These are phyloP conservation scores for Apomyelois bistriatella DNA, from an alignment of 2,888 invertebrate species.

Conservation along the genomic window DNA sequence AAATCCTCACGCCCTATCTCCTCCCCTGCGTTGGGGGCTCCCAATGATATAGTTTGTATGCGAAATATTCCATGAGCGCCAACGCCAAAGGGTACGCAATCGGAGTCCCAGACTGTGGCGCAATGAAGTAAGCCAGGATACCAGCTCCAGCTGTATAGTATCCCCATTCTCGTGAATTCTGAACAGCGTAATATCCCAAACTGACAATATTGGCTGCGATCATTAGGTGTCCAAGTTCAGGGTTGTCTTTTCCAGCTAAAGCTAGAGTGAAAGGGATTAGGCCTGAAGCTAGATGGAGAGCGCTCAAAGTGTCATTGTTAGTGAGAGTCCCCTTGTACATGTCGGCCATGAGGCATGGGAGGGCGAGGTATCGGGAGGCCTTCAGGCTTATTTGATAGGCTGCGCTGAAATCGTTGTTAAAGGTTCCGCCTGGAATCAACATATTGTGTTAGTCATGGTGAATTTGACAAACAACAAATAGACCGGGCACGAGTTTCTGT, in stretches of 20 bases:
- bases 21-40: not conserved
- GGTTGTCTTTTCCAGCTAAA: conserved; percentile 45
- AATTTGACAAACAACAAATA: no score
- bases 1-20: not conserved
- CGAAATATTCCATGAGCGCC: conserved; percentile 56
- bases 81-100: conserved; percentile 53
- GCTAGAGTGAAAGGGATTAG: conserved; percentile 54
- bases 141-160: conserved; percentile 58
- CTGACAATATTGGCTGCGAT: conserved; percentile 56
- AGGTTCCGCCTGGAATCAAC: conserved; percentile 36
- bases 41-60: conserved; percentile 43
- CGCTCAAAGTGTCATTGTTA: conserved; percentile 34
- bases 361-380: conserved; percentile 52
- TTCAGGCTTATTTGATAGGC: conserved; percentile 45
- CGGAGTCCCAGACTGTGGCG: conserved; percentile 33
- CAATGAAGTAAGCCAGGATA: conserved; percentile 47
- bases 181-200: conserved; percentile 42
- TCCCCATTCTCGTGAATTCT: conserved; percentile 46
- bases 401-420: conserved; percentile 46
- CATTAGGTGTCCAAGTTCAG: conserved; percentile 44
- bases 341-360: conserved; percentile 64
- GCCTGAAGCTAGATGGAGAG: conserved; percentile 53
- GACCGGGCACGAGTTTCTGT: no score
- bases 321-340: conserved; percentile 27
- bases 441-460: not conserved